Conservation (phyloP, 2,113 vertebrate genomes). For the Orthonyx spaldingii region DNA sequence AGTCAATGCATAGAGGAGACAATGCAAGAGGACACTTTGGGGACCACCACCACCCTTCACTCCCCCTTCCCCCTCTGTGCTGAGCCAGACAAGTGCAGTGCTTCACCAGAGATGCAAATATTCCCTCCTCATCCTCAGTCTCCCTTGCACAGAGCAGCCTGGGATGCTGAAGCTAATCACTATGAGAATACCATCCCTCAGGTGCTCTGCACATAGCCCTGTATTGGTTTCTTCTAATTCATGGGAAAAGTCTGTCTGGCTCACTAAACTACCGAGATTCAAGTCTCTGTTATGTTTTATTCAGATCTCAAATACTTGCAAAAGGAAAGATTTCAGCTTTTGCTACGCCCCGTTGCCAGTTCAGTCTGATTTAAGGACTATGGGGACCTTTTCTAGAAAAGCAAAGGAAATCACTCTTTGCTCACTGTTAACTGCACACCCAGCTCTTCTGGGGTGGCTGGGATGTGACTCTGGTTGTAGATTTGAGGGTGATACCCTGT, state of each 20-base stretch:
- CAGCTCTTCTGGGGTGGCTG: background rate
- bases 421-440: background rate
- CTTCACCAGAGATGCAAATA: background rate
- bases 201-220: background rate
- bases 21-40: background rate
- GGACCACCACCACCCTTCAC: background rate
- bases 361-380: conserved; percentile 33
- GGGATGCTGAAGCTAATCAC: background rate
- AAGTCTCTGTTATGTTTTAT: conserved; percentile 47
- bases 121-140: background rate
- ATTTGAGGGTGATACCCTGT: background rate
- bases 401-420: conserved; percentile 5
- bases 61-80: background rate
- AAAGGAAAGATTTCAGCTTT: background rate
- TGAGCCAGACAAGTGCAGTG: background rate
- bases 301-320: conserved; percentile 52
- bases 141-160: background rate
- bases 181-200: background rate
- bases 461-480: background rate
- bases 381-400: background rate
- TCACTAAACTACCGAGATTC: conserved; percentile 11
- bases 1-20: background rate
- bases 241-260: background rate
- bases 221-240: conserved; percentile 16
- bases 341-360: background rate